Percentiles rank a stretch among this genome's conserved stretches.
phyloP scores from a whole-genome alignment of 2,113 vertebrate genomes.

The Indicator maculatus region DNA sequence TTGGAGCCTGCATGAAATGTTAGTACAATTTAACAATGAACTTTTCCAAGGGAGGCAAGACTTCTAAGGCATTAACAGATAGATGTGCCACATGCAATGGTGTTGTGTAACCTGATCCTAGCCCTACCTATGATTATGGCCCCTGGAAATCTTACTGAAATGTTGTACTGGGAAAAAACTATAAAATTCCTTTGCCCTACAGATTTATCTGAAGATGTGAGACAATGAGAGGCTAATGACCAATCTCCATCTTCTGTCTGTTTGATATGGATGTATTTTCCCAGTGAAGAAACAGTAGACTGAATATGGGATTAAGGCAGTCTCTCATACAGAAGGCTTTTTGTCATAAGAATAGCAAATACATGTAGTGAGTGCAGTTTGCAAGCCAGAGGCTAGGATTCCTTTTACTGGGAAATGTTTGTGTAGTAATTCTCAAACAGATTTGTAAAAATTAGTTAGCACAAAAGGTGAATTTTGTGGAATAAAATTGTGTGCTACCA shows the following conservation, averaged over 20 bases:
- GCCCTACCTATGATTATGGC: neutral
- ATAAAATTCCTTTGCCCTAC: neutral
- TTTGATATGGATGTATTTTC: neutral
- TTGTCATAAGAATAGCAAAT: neutral
- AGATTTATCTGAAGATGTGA: constrained; percentile 7
- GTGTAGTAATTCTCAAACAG: constrained; percentile 21
- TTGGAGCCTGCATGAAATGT: neutral
- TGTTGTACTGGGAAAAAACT: neutral
- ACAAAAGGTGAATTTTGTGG: constrained; percentile 7
- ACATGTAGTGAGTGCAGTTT: neutral
- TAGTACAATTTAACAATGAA: neutral
- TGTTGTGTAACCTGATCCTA: neutral
- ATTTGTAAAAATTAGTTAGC: constrained; percentile 39
- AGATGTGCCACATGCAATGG: neutral
- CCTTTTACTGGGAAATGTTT: constrained; percentile 10
- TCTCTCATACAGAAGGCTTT: neutral
- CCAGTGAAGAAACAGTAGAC: neutral
- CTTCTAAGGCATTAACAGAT: neutral
- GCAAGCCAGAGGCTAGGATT: constrained; percentile 35
- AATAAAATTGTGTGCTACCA: constrained; percentile 23
- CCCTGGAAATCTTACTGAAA: neutral
- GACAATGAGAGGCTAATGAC: neutral
- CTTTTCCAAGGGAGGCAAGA: neutral
- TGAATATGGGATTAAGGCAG: neutral
- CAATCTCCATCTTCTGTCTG: neutral